Base-by-base conservation (phyloP, 1,140 invertebrate species). In the Teleopsis dalmanni region DNA sequence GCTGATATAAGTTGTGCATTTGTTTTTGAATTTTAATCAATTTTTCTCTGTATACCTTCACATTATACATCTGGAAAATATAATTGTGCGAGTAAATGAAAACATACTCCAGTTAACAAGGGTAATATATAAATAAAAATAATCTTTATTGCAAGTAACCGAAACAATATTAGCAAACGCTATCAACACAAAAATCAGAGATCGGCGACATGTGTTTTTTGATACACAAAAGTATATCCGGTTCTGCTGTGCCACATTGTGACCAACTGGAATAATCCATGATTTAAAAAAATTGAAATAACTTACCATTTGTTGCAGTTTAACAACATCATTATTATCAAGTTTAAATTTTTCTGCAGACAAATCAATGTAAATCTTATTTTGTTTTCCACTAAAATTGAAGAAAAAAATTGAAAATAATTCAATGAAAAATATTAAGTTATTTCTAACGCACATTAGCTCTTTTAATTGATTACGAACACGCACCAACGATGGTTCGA, bases 321-420 rank as follows among this genome's bases (percentile, higher is more conserved):
- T 57, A 13, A 56, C 50, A 22, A 68, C 51, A n/a, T 68, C 58
- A 42, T 49, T 52, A 45, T 62, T 60, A 42, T 65, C 65, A 11
- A 65, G 47, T 31, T 65, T 68, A 46, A 53, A 67, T 50, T 68
- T 68, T 23, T 68, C 65, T 29, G 57, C 57, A 13, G 64, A 67
- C 29, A 68, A 40, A 36, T 68, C 65, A 31, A 68, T 63, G 46
- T 68, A 68, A 29, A 67, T 62, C 54, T 68, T 68, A 35, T 68
- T 68, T 37, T 68, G 65, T 19, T 61, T 67, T 6, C 57, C 57
- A 21, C 65, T 68, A 36, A 23, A 48, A 13, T 16, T n/a, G n/a
- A 22, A 26, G 8, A 34, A 38, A 16, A 29, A 7, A 44, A 27
- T 13, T 26, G 4, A 27, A 27, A 11, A 29, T 16, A 22, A 21